These are phyloP conservation scores for Nymphalis io DNA, from an alignment of 1,140 invertebrate species.

Conservation along the genomic window DNA sequence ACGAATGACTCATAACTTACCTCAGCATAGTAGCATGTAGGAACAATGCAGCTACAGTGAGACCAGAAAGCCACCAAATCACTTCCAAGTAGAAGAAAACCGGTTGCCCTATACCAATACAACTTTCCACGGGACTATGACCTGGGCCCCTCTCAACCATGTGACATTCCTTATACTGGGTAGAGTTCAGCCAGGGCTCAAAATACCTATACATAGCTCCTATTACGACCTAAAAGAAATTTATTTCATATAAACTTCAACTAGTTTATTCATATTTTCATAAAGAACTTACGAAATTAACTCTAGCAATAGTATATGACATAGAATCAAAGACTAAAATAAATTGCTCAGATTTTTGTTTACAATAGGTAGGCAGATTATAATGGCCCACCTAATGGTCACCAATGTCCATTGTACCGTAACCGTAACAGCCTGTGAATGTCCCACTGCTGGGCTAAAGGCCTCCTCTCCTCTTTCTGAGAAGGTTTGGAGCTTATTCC, in stretches of 20 bases:
- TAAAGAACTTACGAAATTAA: too few relatives aligned
- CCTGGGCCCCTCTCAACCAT: slow-evolving; percentile 50
- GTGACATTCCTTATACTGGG: slow-evolving; percentile 51
- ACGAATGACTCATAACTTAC: slow-evolving; percentile 41
- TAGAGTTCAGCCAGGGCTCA: slow-evolving; percentile 55
- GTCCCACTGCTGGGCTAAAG: too few relatives aligned
- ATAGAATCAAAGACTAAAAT: too few relatives aligned
- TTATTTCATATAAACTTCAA: background rate
- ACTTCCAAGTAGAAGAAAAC: slow-evolving; percentile 88
- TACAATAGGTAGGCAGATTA: too few relatives aligned
- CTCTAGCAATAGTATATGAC: too few relatives aligned
- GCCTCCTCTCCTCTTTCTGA: too few relatives aligned
- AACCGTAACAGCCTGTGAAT: too few relatives aligned
- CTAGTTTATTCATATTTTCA: background rate
- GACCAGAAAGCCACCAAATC: slow-evolving; percentile 84
- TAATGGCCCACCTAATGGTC: too few relatives aligned
- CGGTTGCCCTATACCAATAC: slow-evolving; percentile 89
- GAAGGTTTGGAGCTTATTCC: too few relatives aligned
- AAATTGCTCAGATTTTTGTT: too few relatives aligned
- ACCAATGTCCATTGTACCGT: too few relatives aligned
- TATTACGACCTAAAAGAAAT: slow-evolving; percentile 57
- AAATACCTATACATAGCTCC: slow-evolving; percentile 61
- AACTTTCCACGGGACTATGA: slow-evolving; percentile 83
- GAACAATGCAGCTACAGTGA: slow-evolving; percentile 85
- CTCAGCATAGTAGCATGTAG: slow-evolving; percentile 56